Evolutionary conservation across 2,888 invertebrate genomes (phyloP).

Genomic region (Nomada flava): DNA sequence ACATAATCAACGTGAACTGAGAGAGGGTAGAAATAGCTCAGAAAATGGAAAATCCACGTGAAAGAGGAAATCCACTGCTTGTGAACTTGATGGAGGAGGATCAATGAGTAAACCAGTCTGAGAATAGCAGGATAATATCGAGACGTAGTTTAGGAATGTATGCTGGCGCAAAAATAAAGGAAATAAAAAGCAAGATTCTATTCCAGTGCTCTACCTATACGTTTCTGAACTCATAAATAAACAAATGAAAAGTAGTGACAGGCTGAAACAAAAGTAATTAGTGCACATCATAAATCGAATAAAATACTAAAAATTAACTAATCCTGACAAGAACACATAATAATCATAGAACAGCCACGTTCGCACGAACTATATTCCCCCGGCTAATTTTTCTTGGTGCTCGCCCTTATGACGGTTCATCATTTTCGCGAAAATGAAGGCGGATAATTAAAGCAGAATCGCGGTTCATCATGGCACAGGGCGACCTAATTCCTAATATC

Average conservation of each 20-base stretch:
- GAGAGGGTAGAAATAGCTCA: background rate
- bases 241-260: background rate
- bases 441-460: constrained; percentile 22
- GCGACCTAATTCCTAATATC: constrained; percentile 35
- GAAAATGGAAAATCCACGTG: constrained; percentile 9
- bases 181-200: background rate
- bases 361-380: too few species aligned
- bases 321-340: too few species aligned
- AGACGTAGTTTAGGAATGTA: background rate
- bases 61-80: background rate
- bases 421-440: background rate
- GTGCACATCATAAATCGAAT: too few species aligned
- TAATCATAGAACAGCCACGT: too few species aligned
- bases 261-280: too few species aligned
- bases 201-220: background rate
- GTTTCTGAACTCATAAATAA: background rate
- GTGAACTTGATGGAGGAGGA: constrained; percentile 2
- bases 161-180: background rate
- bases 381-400: too few species aligned
- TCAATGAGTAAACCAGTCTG: background rate
- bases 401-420: too few species aligned
- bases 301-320: too few species aligned
- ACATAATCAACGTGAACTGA: background rate
- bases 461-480: constrained; percentile 11
- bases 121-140: background rate